phyloP scores from a whole-genome alignment of 2,113 vertebrate genomes.

The Motacilla tschutschensis region DNA sequence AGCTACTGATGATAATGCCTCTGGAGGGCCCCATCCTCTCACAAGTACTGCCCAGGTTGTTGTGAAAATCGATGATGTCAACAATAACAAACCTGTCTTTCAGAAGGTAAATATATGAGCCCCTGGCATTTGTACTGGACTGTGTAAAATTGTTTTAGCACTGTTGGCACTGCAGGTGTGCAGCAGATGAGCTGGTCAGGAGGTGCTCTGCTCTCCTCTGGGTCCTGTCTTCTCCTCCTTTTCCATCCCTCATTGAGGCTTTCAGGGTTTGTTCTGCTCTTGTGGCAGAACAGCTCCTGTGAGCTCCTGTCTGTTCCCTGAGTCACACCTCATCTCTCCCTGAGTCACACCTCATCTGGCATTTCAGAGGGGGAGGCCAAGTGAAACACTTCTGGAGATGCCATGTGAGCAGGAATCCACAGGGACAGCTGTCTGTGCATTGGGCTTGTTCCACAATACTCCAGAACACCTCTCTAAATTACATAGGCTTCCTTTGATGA shows the following conservation, averaged over 20 bases:
- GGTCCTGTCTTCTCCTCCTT: background rate
- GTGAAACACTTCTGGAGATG: background rate
- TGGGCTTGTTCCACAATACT: background rate
- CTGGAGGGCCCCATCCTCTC: conserved; percentile 80
- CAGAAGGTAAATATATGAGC: conserved; percentile 74
- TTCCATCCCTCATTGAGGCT: background rate
- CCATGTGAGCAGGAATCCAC: background rate
- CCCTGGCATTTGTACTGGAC: background rate
- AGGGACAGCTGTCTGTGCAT: background rate
- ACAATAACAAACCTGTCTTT: conserved; percentile 90
- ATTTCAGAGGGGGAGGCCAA: background rate
- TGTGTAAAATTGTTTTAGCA: background rate
- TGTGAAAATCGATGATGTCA: conserved; percentile 85
- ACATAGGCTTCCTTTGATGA: background rate
- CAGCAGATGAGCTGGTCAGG: background rate
- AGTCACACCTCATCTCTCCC: background rate
- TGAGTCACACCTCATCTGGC: background rate
- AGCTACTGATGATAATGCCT: conserved; percentile 84
- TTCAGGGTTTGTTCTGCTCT: background rate
- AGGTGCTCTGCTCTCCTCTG: background rate
- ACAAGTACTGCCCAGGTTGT: conserved; percentile 80
- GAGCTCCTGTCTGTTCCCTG: background rate
- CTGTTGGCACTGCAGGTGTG: background rate
- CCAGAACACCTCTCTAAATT: background rate
- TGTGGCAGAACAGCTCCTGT: background rate